Evolutionary conservation across 2,888 invertebrate genomes (phyloP), one percentile per base, ranked within the genome.

Genomic region (Polydrusus pterygomalis): DNA sequence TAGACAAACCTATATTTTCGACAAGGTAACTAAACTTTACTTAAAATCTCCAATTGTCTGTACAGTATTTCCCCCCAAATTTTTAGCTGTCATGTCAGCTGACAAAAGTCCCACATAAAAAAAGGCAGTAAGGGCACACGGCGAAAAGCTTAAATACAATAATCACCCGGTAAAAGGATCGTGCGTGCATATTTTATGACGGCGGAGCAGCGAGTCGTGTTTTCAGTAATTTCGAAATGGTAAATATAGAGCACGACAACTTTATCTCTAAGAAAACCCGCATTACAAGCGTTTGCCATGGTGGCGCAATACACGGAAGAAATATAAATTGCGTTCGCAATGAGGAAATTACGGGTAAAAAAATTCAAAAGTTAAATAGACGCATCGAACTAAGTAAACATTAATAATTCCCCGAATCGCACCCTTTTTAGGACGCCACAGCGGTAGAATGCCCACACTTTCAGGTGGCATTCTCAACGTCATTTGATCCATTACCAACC

Each of bases 191-290:
- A 85, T 82, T 85, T 84, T 80, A 84, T 71, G 75, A 62, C 82
- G 71, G 75, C 68, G 67, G n/a, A n/a, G n/a, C 60, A 40, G 71
- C 67, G 62, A 67, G 81, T 81, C 82, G 82, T 84, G 84, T 83
- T 84, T 85, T 85, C 83, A 83, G 82, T 85, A 85, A 85, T 85
- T 86, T 85, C 80, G 82, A 81, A 82, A 81, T 82, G 83, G 83
- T 83, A 85, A 85, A 83, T 84, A 84, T 82, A 83, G 81, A 81
- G 82, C 80, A 83, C 80, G 83, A 80, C 77, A 80, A 81, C 82
- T 82, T 83, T 83, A 83, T 83, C 83, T 83, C 78, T 75, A 81
- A 82, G 82, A 81, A 83, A 81, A 40, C 77, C 74, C 73, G 77
- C 77, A 77, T 77, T 69, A 74, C 70, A 47, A 69, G 64, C 74